A percentile compares a stretch with the other conserved stretches of the same genome.
phyloP scores from a whole-genome alignment of 2,797 vertebrate genomes.

The Peromyscus nudipes region DNA sequence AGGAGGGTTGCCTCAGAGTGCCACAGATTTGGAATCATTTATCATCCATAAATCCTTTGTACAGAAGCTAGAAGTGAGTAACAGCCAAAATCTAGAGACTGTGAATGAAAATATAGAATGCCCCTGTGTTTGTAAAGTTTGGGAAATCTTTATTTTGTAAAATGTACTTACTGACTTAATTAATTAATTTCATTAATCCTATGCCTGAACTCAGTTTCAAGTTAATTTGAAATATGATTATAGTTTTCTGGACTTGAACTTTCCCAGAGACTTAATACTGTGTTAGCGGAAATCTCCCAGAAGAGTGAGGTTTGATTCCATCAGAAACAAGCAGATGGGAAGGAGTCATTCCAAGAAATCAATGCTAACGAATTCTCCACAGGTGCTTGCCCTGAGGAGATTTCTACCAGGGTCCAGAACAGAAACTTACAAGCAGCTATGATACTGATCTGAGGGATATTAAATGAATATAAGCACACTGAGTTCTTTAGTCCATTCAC shows the following conservation, averaged over 20 bases:
- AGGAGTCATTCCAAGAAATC: neutral
- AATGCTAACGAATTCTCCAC: no score
- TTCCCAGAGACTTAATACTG: constrained; percentile 30
- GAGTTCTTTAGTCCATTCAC: no score
- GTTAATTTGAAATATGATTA: constrained; percentile 24
- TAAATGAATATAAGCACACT: no score
- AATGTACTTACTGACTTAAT: neutral
- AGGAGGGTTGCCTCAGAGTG: neutral
- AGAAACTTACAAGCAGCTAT: no score
- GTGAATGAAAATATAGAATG: neutral
- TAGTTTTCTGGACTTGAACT: neutral
- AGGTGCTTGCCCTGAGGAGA: no score
- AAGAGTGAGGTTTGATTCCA: constrained; percentile 25
- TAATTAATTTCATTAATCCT: neutral
- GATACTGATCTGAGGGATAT: no score
- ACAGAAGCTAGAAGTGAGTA: constrained; percentile 12
- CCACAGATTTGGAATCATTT: neutral
- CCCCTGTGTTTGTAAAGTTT: neutral
- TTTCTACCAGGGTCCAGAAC: no score
- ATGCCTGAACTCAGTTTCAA: neutral
- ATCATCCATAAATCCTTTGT: neutral
- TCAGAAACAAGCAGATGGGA: constrained; percentile 42
- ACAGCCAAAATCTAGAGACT: neutral
- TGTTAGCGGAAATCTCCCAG: neutral
- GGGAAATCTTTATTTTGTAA: neutral